Evolutionary conservation across 2,113 vertebrate species (phyloP).

Genomic region (Ariopsis seemanni): DNA sequence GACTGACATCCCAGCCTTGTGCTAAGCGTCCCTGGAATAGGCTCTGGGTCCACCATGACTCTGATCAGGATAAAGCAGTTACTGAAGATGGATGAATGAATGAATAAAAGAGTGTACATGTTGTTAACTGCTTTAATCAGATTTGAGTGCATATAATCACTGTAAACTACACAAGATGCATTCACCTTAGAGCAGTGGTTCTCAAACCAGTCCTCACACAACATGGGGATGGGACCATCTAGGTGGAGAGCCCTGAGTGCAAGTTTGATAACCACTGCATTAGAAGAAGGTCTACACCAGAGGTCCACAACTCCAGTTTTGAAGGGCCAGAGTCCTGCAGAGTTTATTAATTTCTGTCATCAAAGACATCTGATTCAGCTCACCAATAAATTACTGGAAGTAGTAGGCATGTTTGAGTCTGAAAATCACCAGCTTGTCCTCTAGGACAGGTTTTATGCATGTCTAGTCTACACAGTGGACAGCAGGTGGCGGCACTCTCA

Average conservation of each 20-base stretch:
- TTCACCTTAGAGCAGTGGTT: neutral
- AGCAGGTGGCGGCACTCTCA: slow-evolving; percentile 30
- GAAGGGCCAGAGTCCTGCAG: neutral
- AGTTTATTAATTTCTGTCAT: neutral
- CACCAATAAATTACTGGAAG: neutral
- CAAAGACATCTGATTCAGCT: neutral
- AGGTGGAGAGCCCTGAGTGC: neutral
- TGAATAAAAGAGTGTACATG: neutral
- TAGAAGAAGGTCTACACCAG: neutral
- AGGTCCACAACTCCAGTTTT: neutral
- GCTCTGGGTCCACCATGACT: neutral
- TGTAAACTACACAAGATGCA: neutral
- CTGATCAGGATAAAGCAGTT: neutral
- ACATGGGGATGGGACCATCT: neutral
- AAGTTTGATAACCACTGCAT: neutral
- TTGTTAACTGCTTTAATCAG: neutral
- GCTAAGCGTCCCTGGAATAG: neutral
- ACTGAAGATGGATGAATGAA: neutral
- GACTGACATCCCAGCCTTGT: neutral
- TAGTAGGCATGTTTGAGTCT: neutral
- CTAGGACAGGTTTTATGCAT: neutral
- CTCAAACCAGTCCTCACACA: neutral
- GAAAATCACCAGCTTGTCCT: neutral
- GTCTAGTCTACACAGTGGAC: neutral
- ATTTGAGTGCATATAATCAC: neutral